A percentile compares a stretch with the other conserved stretches of the same genome.
These are phyloP conservation scores for Rhizomys pruinosus DNA, from an alignment of 2,113 vertebrate species.

Conservation along the genomic window DNA sequence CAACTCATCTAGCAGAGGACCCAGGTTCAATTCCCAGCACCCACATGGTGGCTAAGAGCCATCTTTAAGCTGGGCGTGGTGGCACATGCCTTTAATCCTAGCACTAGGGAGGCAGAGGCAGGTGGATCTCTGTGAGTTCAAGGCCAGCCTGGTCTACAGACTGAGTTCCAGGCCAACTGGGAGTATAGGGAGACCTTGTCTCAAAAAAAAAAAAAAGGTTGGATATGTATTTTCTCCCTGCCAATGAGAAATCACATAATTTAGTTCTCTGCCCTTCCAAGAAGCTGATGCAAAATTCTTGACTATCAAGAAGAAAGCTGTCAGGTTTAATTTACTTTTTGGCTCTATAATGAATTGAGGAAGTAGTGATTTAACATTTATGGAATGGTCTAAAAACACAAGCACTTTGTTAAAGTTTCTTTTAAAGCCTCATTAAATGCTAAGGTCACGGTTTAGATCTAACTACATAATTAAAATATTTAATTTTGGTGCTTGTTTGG, in stretches of 20 bases:
- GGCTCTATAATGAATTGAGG: neutral
- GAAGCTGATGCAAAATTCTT: neutral
- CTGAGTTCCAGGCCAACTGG: too few relatives aligned
- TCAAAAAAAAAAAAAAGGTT: too few relatives aligned
- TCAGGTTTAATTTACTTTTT: neutral
- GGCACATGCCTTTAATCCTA: too few relatives aligned
- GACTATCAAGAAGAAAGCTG: neutral
- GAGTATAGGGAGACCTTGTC: too few relatives aligned
- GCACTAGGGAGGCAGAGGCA: too few relatives aligned
- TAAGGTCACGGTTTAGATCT: slow-evolving; percentile 36
- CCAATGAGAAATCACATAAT: neutral
- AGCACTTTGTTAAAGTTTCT: neutral
- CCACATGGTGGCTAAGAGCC: too few relatives aligned
- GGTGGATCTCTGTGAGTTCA: too few relatives aligned
- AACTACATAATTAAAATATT: neutral
- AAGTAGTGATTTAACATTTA: neutral
- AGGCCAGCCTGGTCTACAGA: too few relatives aligned
- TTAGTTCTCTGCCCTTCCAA: neutral
- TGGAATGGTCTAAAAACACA: neutral
- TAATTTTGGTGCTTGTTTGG: neutral
- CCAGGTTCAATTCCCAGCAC: too few relatives aligned
- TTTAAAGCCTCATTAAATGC: slow-evolving; percentile 32
- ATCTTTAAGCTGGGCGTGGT: too few relatives aligned
- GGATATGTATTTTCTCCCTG: neutral
- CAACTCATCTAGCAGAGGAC: too few relatives aligned